Conservation (phyloP, 1,140 invertebrate species). For the Pachypsylla venusta region DNA sequence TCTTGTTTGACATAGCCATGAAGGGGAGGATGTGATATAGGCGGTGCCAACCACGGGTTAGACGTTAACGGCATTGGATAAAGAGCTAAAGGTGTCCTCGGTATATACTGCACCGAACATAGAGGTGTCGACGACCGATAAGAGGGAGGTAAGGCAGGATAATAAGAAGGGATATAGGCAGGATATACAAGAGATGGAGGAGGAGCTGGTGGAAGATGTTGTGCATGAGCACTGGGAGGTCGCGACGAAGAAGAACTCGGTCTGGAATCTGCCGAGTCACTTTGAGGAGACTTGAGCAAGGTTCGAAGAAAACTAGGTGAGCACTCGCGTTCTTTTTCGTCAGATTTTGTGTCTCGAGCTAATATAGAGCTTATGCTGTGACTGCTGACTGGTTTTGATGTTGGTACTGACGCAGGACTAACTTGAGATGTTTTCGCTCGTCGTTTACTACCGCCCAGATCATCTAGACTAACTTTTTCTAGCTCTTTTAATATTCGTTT, state of each 20-base stretch:
- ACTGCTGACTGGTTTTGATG: conserved; percentile 22
- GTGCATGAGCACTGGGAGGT: background rate
- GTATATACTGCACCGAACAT: conserved; percentile 16
- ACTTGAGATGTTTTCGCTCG: conserved; percentile 20
- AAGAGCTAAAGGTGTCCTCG: conserved; percentile 21
- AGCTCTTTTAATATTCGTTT: conserved; percentile 56
- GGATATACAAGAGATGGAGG: conserved; percentile 1
- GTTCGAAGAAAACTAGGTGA: conserved; percentile 22
- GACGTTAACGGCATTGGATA: conserved; percentile 22
- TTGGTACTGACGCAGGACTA: conserved; percentile 28
- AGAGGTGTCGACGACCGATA: conserved; percentile 14
- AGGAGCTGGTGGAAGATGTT: conserved; percentile 6
- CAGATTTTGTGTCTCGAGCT: conserved; percentile 14
- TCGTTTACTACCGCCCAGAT: conserved; percentile 29
- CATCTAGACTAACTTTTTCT: conserved; percentile 53
- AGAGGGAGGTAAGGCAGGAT: conserved; percentile 14
- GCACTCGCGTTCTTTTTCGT: conserved; percentile 12
- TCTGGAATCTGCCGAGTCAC: conserved; percentile 17
- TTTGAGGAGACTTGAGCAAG: conserved; percentile 21
- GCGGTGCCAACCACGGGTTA: conserved; percentile 26
- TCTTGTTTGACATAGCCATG: conserved; percentile 12
- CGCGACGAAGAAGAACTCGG: conserved; percentile 11
- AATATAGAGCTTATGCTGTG: conserved; percentile 28
- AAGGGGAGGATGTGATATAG: conserved; percentile 25
- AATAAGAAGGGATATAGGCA: conserved; percentile 11